Base-by-base conservation (phyloP, 2,888 invertebrate genomes). In the Anticlea derivata region DNA sequence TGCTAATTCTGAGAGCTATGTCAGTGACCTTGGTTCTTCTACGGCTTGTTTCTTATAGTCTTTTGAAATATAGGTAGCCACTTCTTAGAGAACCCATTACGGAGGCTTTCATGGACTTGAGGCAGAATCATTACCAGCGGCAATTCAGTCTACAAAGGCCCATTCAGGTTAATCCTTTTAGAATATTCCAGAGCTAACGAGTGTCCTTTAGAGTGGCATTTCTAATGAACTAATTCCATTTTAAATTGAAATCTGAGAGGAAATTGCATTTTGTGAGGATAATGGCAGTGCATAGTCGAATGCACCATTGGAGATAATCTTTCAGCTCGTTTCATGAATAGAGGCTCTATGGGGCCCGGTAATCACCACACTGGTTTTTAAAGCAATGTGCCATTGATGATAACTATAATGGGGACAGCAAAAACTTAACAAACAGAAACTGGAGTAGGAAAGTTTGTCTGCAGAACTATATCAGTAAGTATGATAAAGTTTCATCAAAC, bases 101-200 rank as follows among this genome's bases (percentile, higher is more conserved):
- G 35, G 33, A 49, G 46, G 48, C 50, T 35, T 50, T 57, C 52
- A 57, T 45, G 7, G 49, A 40, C 27, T 40, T 52, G 41, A 57
- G 57, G 60, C 50, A 43, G 52, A 55, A 59, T 60, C 57, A 60
- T 57, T 60, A 60, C 45, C 46, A 33, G 43, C 51, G 40, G 44
- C 52, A 30, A 50, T 61, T 58, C 51, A 58, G 49, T 47, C 44
- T 51, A 56, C 54, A 61, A 61, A 56, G 49, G 35, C 52, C 49
- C 47, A 35, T 57, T 53, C 51, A 50, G 48, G 50, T 58, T 52
- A 61, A 61, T 61, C 54, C 56, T 50, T 48, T 46, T 58, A 50
- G 61, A 61, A 61, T 61, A 61, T 58, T 56, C 58, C 47, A 55
- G 58, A 58, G 46, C 50, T 54, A 58, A 58, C 55, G 58, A 58